Percentiles rank a stretch among this genome's conserved stretches.
These are phyloP conservation scores for Tetragonisca angustula DNA, from an alignment of 2,888 invertebrate genomes.

Conservation along the genomic window DNA sequence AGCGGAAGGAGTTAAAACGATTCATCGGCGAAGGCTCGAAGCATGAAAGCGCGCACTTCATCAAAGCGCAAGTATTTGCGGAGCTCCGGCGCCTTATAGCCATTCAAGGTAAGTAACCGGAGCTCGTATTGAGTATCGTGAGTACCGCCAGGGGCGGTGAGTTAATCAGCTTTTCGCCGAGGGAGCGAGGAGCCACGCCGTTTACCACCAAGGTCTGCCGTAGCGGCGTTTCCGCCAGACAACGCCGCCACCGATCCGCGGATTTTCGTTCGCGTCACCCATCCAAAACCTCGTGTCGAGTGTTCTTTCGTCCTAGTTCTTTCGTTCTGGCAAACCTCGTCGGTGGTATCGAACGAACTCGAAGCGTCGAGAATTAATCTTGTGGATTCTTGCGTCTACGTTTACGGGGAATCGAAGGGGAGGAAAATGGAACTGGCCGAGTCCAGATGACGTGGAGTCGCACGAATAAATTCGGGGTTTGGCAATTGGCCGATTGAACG, in stretches of 20 bases:
- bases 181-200: conserved; percentile 38
- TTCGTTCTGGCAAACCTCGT: too few relatives aligned
- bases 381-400: too few relatives aligned
- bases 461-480: too few relatives aligned
- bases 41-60: conserved; percentile 66
- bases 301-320: too few relatives aligned
- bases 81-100: conserved; percentile 50
- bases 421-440: too few relatives aligned
- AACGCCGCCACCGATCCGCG: conserved; percentile 7
- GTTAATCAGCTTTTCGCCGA: conserved; percentile 68
- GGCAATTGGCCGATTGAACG: too few relatives aligned
- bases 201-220: conserved; percentile 33
- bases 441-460: too few relatives aligned
- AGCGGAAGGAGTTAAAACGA: conserved; percentile 64
- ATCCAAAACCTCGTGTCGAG: too few relatives aligned
- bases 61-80: conserved; percentile 64
- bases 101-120: conserved; percentile 65
- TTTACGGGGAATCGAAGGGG: too few relatives aligned
- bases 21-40: conserved; percentile 62
- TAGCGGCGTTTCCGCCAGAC: conserved; percentile 8
- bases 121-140: conserved; percentile 67
- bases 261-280: not conserved
- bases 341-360: too few relatives aligned
- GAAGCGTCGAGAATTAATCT: too few relatives aligned
- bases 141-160: conserved; percentile 58